Base-by-base conservation (phyloP, 1,140 invertebrate species). In the Apis florea region DNA sequence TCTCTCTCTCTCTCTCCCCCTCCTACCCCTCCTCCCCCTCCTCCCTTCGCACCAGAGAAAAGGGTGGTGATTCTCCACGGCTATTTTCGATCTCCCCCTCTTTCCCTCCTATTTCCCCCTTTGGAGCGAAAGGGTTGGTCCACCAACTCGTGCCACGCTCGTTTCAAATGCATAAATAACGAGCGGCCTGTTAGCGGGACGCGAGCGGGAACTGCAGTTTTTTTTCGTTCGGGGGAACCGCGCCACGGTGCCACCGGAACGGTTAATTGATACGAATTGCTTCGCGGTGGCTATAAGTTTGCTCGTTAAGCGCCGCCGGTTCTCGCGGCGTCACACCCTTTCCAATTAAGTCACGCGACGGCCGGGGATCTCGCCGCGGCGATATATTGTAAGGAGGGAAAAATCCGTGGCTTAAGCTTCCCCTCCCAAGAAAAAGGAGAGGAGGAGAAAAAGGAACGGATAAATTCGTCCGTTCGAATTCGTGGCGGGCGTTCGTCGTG, bases 181-280 rank as follows among this genome's bases (percentile, higher is more conserved):
- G 89, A 90, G 86, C 75, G 72, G 59, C 82, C 72, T 86, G 75
- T 85, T 85, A 83, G 79, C 75, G 82, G 84, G 59, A 69, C 83
- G 73, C 69, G 82, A 69, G 53, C n/a, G n/a, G n/a, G n/a, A n/a
- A n/a, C n/a, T n/a, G n/a, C n/a, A n/a, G n/a, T n/a, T n/a, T n/a
- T 56, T 90, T 90, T 91, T 80, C 81, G 85, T 74, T 51, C 83
- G 88, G 85, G 64, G 67, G 75, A 40, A 6, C 31, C 31, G 31
- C 31, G 31, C 31, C 31, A 19, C 82, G 83, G 72, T 69, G 83
- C 85, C 85, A 75, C 79, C 83, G 86, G 88, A 88, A 87, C 87
- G 85, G 88, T 90, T 92, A 92, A 93, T 92, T 92, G 90, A 91
- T 92, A 91, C 88, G 88, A 91, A 91, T 89, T 85, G 88, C 89